Evolutionary conservation across 2,888 invertebrate genomes (phyloP).

Genomic region (Frankliniella intonsa): DNA sequence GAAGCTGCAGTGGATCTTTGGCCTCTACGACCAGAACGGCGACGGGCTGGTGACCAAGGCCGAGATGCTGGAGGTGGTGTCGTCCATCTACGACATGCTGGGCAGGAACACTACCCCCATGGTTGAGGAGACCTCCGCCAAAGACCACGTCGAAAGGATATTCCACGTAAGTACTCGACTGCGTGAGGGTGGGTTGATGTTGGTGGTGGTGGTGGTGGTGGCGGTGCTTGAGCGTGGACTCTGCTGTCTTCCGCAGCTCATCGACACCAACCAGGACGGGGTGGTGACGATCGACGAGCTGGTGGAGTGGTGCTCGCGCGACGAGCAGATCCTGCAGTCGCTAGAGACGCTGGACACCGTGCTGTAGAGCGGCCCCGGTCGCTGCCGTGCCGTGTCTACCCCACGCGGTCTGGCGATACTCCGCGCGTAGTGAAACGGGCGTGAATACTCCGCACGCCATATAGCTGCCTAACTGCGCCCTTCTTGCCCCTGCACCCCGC

Average conservation of each 20-base stretch:
- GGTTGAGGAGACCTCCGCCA: slow-evolving; percentile 66
- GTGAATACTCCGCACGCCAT: no score
- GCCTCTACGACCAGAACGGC: slow-evolving; percentile 79
- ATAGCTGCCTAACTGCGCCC: no score
- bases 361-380: slow-evolving; percentile 54
- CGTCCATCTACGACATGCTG: slow-evolving; percentile 80
- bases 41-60: slow-evolving; percentile 79
- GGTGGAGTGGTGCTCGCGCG: slow-evolving; percentile 70
- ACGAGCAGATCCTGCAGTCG: slow-evolving; percentile 64
- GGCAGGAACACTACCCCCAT: slow-evolving; percentile 72
- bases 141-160: slow-evolving; percentile 79
- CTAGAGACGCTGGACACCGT: slow-evolving; percentile 69
- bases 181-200: not conserved
- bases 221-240: not conserved
- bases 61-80: slow-evolving; percentile 79
- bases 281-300: slow-evolving; percentile 76
- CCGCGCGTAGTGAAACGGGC: no score
- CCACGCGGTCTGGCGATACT: not conserved
- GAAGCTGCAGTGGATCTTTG: slow-evolving; percentile 84
- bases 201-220: not conserved
- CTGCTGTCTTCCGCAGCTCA: slow-evolving; percentile 53
- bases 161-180: slow-evolving; percentile 65
- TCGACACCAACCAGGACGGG: slow-evolving; percentile 75
- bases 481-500: no score
- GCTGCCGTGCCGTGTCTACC: not conserved